Evolutionary conservation across 2,888 invertebrate species (phyloP).

Genomic region (Sphaerophoria taeniata): DNA sequence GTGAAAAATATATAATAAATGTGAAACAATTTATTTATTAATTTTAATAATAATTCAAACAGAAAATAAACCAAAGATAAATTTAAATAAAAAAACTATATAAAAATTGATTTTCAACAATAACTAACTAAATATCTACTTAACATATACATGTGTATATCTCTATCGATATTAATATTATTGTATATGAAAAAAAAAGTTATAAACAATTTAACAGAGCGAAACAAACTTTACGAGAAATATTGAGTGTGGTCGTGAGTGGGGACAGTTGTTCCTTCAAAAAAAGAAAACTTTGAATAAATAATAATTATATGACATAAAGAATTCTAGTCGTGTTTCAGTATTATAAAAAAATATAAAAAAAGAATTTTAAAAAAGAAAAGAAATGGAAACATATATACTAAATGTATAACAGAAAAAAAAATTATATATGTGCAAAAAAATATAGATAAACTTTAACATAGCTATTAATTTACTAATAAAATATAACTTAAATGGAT

Average conservation of each 20-base stretch:
- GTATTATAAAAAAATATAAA: constrained; percentile 65
- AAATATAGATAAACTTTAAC: constrained; percentile 37
- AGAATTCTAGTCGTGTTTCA: constrained; percentile 74
- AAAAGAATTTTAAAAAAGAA: constrained; percentile 20
- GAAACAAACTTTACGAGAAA: constrained; percentile 21
- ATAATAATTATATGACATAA: constrained; percentile 64
- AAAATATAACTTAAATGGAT: constrained; percentile 70
- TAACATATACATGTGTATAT: constrained; percentile 57
- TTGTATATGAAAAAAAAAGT: constrained; percentile 39
- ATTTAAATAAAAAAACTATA: constrained; percentile 48
- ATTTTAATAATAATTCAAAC: constrained; percentile 28
- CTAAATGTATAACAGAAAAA: constrained; percentile 34
- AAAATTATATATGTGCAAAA: constrained; percentile 35
- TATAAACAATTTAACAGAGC: constrained; percentile 4
- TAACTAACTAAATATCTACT: constrained; percentile 57
- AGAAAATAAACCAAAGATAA: constrained; percentile 67
- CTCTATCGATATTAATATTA: constrained; percentile 69
- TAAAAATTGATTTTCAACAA: constrained; percentile 59
- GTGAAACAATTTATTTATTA: constrained; percentile 73
- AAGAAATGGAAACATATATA: constrained; percentile 17
- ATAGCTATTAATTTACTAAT: constrained; percentile 71
- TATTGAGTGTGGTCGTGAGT: constrained; percentile 59
- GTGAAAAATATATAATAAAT: constrained; percentile 57
- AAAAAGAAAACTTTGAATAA: constrained; percentile 39
- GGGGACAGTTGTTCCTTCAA: constrained; percentile 45